Conservation (phyloP, 2,888 invertebrate genomes). For the Norana najaformis region DNA sequence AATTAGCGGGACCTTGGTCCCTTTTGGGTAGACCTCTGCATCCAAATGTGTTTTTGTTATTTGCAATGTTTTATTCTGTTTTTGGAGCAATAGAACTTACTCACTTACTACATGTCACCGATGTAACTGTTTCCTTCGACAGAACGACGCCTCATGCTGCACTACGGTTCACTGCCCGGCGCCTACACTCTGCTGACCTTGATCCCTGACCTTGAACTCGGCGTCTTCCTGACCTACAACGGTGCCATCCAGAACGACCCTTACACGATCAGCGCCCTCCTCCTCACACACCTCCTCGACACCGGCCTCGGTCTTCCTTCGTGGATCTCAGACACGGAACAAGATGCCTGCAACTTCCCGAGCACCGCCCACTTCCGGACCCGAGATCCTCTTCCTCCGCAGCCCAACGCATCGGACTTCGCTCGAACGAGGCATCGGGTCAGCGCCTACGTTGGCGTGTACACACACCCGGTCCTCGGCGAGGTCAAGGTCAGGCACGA, state of each 20-base stretch:
- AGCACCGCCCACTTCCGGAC: neutral
- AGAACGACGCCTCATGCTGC: neutral
- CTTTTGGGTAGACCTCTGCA: no score
- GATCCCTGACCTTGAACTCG: constrained; percentile 21
- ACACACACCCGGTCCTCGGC: neutral
- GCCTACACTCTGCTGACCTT: constrained; percentile 9
- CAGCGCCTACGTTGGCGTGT: neutral
- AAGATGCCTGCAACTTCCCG: neutral
- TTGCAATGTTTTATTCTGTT: no score
- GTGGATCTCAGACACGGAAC: neutral
- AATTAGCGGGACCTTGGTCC: no score
- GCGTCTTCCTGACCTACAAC: constrained; percentile 16
- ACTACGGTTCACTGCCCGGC: constrained; percentile 25
- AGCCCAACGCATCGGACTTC: neutral
- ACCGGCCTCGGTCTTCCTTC: neutral
- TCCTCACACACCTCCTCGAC: constrained; percentile 25
- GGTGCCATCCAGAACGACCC: constrained; percentile 30
- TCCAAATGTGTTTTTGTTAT: no score
- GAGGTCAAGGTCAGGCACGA: neutral
- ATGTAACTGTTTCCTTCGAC: neutral
- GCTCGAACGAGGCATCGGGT: neutral
- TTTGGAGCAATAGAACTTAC: no score
- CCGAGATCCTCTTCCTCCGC: neutral
- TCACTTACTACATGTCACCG: no score
- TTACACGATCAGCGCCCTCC: constrained; percentile 24